Percentiles rank a stretch among this genome's conserved stretches.
These are phyloP conservation scores for Ferdinandea cuprea DNA, from an alignment of 2,888 invertebrate species.

Conservation along the genomic window DNA sequence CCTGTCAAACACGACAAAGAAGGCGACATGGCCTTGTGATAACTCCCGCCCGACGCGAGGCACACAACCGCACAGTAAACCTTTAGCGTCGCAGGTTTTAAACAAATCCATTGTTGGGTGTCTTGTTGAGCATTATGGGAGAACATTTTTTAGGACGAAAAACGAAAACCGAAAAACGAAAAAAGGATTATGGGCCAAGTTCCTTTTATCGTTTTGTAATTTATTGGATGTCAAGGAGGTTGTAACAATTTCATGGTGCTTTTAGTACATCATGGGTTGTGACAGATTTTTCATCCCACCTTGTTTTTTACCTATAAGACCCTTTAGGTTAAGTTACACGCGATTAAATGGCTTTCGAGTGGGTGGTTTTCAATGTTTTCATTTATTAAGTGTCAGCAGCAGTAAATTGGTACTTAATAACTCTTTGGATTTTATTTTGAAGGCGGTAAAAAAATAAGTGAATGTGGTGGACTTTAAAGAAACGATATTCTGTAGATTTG, in stretches of 20 bases:
- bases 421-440: not conserved
- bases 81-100: constrained; percentile 1
- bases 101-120: constrained; percentile 2
- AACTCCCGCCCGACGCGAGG: not conserved
- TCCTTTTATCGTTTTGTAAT: constrained; percentile 52
- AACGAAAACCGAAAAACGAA: not conserved
- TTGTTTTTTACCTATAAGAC: constrained; percentile 8
- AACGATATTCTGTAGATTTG: not conserved
- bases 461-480: not conserved
- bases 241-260: constrained; percentile 31
- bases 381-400: constrained; percentile 36
- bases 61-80: not conserved
- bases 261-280: constrained; percentile 13
- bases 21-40: constrained; percentile 27
- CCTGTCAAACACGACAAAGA: constrained; percentile 50
- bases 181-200: constrained; percentile 33
- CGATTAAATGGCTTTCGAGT: not conserved
- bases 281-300: constrained; percentile 42
- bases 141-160: not conserved
- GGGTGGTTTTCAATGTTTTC: constrained; percentile 8
- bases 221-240: constrained; percentile 50
- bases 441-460: not conserved
- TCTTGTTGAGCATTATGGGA: constrained; percentile 2
- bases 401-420: constrained; percentile 1
- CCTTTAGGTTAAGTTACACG: not conserved